phyloP scores from a whole-genome alignment of 2,888 invertebrate species.

The Macrosoma leucophasiata region DNA sequence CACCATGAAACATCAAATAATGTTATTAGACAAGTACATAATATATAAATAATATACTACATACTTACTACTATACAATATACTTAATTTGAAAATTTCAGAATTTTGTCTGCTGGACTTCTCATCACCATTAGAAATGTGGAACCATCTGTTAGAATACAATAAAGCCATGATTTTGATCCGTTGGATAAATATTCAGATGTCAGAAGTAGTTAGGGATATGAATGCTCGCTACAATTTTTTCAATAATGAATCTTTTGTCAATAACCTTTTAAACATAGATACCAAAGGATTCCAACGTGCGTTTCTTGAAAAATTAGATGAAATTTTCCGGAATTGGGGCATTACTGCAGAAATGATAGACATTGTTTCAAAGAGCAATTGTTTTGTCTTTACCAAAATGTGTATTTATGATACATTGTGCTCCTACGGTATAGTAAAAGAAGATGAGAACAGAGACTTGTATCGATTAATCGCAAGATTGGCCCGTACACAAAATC shows the following conservation, averaged over 20 bases:
- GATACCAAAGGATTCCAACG: conserved; percentile 57
- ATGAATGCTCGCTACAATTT: conserved; percentile 65
- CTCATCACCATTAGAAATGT: conserved; percentile 69
- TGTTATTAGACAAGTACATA: no score
- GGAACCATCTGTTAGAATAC: conserved; percentile 76
- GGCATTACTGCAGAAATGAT: conserved; percentile 77
- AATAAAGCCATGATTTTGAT: conserved; percentile 76
- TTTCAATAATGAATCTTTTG: conserved; percentile 61
- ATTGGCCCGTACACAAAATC: conserved; percentile 73
- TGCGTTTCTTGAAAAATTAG: conserved; percentile 57
- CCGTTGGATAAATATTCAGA: conserved; percentile 77
- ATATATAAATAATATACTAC: no score
- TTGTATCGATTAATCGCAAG: conserved; percentile 75
- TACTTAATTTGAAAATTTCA: no score
- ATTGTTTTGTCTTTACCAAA: conserved; percentile 68
- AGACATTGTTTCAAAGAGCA: conserved; percentile 56
- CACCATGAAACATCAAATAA: no score
- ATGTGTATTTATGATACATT: conserved; percentile 77
- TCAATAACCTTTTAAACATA: conserved; percentile 56
- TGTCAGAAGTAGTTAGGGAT: conserved; percentile 64
- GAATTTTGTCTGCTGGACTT: conserved; percentile 70
- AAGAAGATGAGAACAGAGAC: conserved; percentile 72
- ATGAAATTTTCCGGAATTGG: conserved; percentile 71
- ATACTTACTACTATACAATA: no score
- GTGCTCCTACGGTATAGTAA: conserved; percentile 79